Evolutionary conservation across 53 echinoderm and acorn worm genomes (phyloP).

Genomic region (Apostichopus leukothele): DNA sequence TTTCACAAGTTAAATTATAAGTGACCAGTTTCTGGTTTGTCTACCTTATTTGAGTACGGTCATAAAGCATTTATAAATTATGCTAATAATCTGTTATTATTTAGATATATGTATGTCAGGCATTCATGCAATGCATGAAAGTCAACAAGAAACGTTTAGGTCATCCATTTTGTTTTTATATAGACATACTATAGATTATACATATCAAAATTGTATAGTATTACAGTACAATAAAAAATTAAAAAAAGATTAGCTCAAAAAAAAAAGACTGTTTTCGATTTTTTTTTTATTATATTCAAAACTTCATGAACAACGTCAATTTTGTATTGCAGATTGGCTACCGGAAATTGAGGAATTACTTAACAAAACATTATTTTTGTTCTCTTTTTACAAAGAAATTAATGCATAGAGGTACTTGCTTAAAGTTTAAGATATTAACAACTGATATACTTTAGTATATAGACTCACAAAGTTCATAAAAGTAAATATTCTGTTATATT

Average conservation of each 20-base stretch:
- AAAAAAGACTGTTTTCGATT: neutral
- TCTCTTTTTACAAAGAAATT: no score
- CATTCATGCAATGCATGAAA: no score
- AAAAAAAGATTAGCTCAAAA: neutral
- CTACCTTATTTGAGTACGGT: neutral
- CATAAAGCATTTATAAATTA: no score
- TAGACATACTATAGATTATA: neutral
- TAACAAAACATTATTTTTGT: no score
- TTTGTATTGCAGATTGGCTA: neutral
- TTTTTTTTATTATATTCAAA: neutral
- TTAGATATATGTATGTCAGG: no score
- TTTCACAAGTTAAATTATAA: neutral
- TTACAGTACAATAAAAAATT: neutral
- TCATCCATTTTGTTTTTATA: neutral
- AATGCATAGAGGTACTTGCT: no score
- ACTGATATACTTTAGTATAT: no score
- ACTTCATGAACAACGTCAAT: neutral
- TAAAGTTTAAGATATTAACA: no score
- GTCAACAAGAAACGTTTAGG: no score
- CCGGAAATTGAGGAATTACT: neutral
- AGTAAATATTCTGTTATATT: no score
- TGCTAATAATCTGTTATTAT: no score
- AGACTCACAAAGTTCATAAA: no score
- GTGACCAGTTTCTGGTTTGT: neutral
- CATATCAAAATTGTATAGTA: neutral